A percentile compares a stretch with the other conserved stretches of the same genome.
Conservation (phyloP, 2,113 vertebrate species). For the Tringa solitaria region DNA sequence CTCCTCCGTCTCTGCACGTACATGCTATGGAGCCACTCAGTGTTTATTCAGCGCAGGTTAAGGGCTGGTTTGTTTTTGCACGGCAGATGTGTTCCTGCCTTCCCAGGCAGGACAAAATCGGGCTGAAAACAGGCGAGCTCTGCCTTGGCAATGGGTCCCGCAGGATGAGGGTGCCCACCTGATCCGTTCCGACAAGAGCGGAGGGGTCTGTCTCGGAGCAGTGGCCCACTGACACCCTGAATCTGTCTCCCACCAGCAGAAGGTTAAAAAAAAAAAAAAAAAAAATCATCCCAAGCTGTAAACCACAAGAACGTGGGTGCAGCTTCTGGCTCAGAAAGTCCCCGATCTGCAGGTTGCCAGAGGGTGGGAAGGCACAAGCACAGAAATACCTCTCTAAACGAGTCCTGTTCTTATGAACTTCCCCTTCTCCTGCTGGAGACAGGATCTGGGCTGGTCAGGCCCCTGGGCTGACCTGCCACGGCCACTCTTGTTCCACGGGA, state of each 20-base stretch:
- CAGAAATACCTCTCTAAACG: neutral
- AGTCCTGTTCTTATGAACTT: neutral
- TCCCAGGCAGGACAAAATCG: neutral
- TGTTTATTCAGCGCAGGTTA: neutral
- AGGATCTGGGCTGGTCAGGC: neutral
- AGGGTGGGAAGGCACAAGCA: neutral
- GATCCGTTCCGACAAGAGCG: fast-evolving
- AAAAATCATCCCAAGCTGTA: neutral
- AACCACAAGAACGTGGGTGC: neutral
- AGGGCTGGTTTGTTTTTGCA: neutral
- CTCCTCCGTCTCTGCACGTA: neutral
- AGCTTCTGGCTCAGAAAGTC: neutral
- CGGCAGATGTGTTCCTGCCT: neutral
- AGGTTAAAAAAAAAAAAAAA: neutral
- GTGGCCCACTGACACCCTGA: neutral
- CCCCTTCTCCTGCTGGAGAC: neutral
- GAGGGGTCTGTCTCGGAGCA: neutral
- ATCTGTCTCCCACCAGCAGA: neutral
- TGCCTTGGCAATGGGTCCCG: neutral
- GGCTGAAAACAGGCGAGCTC: neutral
- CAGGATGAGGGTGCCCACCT: neutral
- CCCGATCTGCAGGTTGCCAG: neutral
- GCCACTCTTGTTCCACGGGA: neutral
- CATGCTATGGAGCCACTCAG: neutral
- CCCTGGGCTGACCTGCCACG: neutral